phyloP scores from a whole-genome alignment of 2,888 invertebrate genomes.

The Acronicta aceris region DNA sequence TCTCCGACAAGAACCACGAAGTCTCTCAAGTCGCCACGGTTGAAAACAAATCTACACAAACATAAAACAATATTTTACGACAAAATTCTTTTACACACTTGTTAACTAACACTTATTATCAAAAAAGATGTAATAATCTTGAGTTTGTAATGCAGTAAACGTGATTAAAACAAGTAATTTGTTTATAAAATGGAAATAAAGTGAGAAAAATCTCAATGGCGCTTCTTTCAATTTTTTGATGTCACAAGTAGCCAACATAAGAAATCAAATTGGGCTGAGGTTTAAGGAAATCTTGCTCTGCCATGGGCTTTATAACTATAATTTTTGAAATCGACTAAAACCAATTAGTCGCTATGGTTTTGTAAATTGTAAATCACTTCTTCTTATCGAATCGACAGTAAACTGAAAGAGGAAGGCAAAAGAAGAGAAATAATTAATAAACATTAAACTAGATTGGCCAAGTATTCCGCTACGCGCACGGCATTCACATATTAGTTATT shows the following conservation, averaged over 20 bases:
- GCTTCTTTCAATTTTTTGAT: slow-evolving; percentile 87
- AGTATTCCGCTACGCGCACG: too few relatives aligned
- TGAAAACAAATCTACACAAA: slow-evolving; percentile 81
- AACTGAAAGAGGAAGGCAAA: too few relatives aligned
- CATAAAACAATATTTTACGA: slow-evolving; percentile 40
- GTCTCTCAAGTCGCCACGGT: slow-evolving; percentile 81
- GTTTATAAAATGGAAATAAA: slow-evolving; percentile 61
- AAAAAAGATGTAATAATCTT: slow-evolving; percentile 29
- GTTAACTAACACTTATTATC: slow-evolving; percentile 33
- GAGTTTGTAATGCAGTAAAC: slow-evolving; percentile 40
- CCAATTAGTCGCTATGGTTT: too few relatives aligned
- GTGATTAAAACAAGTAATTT: slow-evolving; percentile 40
- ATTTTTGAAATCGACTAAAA: slow-evolving; percentile 12
- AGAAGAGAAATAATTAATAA: too few relatives aligned
- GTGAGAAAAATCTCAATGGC: slow-evolving; percentile 75
- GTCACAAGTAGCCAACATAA: slow-evolving; percentile 72
- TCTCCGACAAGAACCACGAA: slow-evolving; percentile 63
- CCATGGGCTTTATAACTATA: too few relatives aligned
- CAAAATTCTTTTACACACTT: slow-evolving; percentile 41
- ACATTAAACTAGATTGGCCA: too few relatives aligned
- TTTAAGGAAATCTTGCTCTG: too few relatives aligned
- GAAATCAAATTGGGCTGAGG: slow-evolving; percentile 34
- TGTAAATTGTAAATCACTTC: too few relatives aligned
- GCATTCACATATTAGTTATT: too few relatives aligned
- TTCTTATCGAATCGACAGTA: too few relatives aligned